phyloP scores from a whole-genome alignment of 2,888 invertebrate species.

The Dysmachus trigonus region DNA sequence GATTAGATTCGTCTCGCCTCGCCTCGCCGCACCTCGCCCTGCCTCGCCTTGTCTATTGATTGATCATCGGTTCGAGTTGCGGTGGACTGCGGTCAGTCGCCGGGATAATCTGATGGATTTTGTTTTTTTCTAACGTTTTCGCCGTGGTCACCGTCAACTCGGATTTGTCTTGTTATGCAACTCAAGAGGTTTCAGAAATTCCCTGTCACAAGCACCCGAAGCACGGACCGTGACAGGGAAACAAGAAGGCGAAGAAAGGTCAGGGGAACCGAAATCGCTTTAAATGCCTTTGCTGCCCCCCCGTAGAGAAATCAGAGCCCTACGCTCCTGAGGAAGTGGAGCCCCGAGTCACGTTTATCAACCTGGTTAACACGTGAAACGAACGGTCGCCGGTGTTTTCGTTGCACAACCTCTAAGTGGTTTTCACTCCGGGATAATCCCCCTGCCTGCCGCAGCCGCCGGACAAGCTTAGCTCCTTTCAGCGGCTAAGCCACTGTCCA shows the following conservation, averaged over 20 bases:
- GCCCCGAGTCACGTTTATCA: background rate
- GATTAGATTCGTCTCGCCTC: background rate
- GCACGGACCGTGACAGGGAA: background rate
- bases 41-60: background rate
- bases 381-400: background rate
- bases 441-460: no score
- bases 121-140: background rate
- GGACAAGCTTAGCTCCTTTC: background rate
- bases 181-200: background rate
- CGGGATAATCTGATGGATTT: background rate
- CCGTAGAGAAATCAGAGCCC: background rate
- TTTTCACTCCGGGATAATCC: background rate
- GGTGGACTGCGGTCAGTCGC: background rate
- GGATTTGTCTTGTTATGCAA: background rate
- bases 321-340: background rate
- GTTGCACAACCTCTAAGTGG: background rate
- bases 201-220: background rate
- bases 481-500: background rate
- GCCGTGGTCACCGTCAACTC: background rate
- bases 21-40: no score
- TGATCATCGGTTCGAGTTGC: background rate
- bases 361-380: background rate
- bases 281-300: background rate
- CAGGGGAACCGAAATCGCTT: conserved; percentile 9
- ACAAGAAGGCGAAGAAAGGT: conserved; percentile 4